Evolutionary conservation across 2,888 invertebrate species (phyloP), one percentile per base, ranked within the genome.

Genomic region (Apodemia hepburni): DNA sequence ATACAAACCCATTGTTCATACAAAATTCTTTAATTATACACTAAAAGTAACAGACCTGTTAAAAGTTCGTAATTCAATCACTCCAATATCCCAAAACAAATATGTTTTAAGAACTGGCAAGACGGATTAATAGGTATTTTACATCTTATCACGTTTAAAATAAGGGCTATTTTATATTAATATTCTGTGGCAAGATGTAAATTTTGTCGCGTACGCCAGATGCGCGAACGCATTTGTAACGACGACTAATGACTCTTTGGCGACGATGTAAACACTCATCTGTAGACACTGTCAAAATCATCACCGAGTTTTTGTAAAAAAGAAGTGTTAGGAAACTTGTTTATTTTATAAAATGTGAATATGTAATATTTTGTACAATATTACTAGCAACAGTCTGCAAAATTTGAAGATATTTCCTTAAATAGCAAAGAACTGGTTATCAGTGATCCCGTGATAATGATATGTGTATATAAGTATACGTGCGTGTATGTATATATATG

Each of bases 241-340:
- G 84, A 79, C 83, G 82, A 87, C 91, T 91, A 90, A 91, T 90
- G 89, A 87, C 81, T 80, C 74, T 79, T 75, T 73, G 77, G 85
- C 79, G 90, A 87, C 82, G 89, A 90, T 84, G 85, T 87, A 84
- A 87, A 83, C 85, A 86, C 79, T 87, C 84, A 78, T 76, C 81
- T 77, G 77, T 73, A 69, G 71, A 74, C 69, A 72, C 82, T 86
- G 89, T 86, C 84, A 85, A 82, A 87, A 80, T 78, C 84, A 85
- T 87, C 83, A 84, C 72, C 64, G 71, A 64, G 67, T 65, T 68
- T 68, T 69, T 68, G 65, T 74, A 78, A 82, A 79, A 81, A 80
- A 77, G 63, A 65, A 64, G 71, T 71, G 67, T 73, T 65, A 73
- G 67, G 68, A 73, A 71, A 75, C 79, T 78, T 76, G 71, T 80